Evolutionary conservation across 2,888 invertebrate genomes (phyloP), one percentile per base, ranked within the genome.

Genomic region (Hypena proboscidalis): DNA sequence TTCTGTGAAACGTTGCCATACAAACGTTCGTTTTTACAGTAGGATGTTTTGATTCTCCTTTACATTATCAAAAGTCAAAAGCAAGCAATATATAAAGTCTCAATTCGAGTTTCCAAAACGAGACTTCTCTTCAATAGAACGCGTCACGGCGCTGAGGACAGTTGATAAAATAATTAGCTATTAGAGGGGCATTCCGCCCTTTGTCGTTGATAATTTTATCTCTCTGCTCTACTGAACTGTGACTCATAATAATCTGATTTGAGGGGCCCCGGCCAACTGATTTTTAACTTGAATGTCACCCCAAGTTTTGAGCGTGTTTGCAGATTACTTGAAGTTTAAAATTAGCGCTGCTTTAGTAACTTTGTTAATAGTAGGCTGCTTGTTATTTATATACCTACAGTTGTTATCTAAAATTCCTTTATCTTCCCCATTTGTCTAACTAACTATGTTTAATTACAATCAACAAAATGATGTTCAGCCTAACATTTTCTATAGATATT

Each of bases 141-240:
- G 45, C 58, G 70, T 73, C 67, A 73, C 60, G 71, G 69, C 52
- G 42, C 61, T 58, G 64, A 65, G 71, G 66, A 50, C 68, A 71
- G 71, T 70, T 70, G 74, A 67, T 80, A 75, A 80, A 81, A 80
- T 77, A 78, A 80, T 80, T 77, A 78, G 66, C 67, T 63, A 70
- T 69, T 64, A 69, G 62, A 60, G 57, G 73, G 74, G 67, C 70
- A 63, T 70, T 67, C 53, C 48, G 67, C 75, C 80, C 85, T 85
- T 85, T 86, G 85, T 83, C 71, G 62, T 70, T 65, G 74, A 74
- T 81, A 83, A 85, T 82, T 77, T 86, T 88, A 88, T 88, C 88
- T 85, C 74, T 80, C 52, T 83, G 84, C 80, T 81, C 80, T 80
- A 71, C 58, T 84, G 82, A 74, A 58, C 77, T 71, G 78, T 70